Evolutionary conservation across 2,888 invertebrate genomes (phyloP), one percentile per base, ranked within the genome.

Genomic region (Oscheius myriophilus): DNA sequence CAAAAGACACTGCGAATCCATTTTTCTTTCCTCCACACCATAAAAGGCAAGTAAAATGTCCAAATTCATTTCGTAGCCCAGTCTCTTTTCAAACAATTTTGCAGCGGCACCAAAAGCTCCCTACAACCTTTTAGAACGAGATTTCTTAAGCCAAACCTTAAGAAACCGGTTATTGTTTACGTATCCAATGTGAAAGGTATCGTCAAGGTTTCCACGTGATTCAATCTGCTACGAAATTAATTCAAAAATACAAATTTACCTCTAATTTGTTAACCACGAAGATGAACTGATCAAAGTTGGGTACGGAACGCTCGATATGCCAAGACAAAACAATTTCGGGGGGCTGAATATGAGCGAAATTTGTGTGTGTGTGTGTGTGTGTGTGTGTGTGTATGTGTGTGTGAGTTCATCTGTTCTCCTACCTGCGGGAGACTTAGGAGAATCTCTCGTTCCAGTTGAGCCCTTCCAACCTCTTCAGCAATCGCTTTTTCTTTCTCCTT

Each of bases 161-260:
- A 76, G 66, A 23, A 71, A 26, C 49, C 64, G 49, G n/a, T 71
- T 65, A 51, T 71, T 71, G 42, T 69, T 76, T 26, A 76, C 61
- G 52, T 45, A 73, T 6, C 73, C 76, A 18, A 73, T 68, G 53
- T 73, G 70, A 69, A 72, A 76, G 1, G 71, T 51, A 33, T 76
- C 70, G 53, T 76, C 76, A 23, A 76, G 26, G 16, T 9, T 21
- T 3, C 33, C 21, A 18, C 43, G 57, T 18, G 57, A n/a, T 14
- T 61, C 61, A 41, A 49, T 49, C 26, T 25, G 26, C 16, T 11
- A 23, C 33, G 9, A 6, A 33, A 33, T 33, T 33, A 33, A 70
- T 71, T 55, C 64, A 71, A 23, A 76, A 63, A 21, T 69, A 25
- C 46, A 59, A 58, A n/a, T 14, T 6, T 3, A 33, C 33, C 33